Conservation (phyloP, 2,113 vertebrate species). For the Baryphthengus martii region DNA sequence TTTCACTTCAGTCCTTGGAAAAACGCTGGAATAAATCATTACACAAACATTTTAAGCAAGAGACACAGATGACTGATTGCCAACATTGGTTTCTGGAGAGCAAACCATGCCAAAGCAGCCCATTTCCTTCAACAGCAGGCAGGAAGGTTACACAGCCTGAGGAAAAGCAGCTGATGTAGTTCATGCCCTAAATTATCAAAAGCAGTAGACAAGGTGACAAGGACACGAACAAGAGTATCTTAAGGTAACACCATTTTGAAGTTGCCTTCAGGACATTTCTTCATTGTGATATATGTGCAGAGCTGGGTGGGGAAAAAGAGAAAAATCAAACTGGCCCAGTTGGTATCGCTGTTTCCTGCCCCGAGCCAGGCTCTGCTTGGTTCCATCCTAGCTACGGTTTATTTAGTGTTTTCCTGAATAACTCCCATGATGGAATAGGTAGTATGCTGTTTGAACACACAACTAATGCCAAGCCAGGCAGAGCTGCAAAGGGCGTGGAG, state of each 20-base stretch:
- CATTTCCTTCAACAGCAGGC: not conserved
- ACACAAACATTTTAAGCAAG: not conserved
- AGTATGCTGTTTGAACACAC: not conserved
- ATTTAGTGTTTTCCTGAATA: not conserved
- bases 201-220: not conserved
- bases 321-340: not conserved
- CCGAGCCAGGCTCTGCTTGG: not conserved
- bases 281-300: rapidly evolving
- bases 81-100: not conserved
- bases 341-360: not conserved
- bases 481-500: not conserved
- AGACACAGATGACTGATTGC: not conserved
- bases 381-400: not conserved
- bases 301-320: not conserved
- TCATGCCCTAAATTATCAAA: not conserved
- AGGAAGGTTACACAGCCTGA: rapidly evolving
- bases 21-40: slow-evolving; percentile 2
- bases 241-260: not conserved
- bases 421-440: not conserved
- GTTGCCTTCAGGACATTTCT: not conserved
- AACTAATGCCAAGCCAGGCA: not conserved
- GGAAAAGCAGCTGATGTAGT: not conserved
- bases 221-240: not conserved
- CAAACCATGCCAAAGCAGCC: not conserved
- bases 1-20: slow-evolving; percentile 16